phyloP scores from a whole-genome alignment of 2,888 invertebrate genomes.

The Andrena marginata region DNA sequence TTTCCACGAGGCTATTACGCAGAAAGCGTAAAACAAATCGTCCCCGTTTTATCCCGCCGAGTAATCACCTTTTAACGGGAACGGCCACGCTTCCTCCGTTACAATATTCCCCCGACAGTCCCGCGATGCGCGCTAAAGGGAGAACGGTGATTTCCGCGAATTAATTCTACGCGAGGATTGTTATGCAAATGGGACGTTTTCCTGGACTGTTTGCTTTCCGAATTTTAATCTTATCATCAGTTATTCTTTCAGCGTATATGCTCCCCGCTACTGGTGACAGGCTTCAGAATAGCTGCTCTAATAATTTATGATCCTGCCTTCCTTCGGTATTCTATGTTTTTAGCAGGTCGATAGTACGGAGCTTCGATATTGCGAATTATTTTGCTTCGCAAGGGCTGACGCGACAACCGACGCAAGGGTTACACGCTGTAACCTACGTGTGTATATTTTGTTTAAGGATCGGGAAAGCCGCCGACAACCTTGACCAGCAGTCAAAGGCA shows the following conservation, averaged over 20 bases:
- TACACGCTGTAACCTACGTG: neutral
- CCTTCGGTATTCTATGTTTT: too few species aligned
- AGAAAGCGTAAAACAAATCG: slow-evolving; percentile 16
- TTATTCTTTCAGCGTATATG: too few species aligned
- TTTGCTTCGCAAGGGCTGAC: neutral
- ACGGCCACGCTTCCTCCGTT: slow-evolving; percentile 4
- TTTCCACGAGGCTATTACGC: slow-evolving; percentile 5
- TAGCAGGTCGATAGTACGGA: too few species aligned
- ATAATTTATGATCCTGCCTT: too few species aligned
- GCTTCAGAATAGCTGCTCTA: too few species aligned
- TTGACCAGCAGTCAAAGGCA: slow-evolving; percentile 60
- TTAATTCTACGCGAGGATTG: slow-evolving; percentile 30
- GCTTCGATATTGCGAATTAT: slow-evolving; percentile 2
- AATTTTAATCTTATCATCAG: too few species aligned
- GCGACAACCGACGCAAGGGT: neutral
- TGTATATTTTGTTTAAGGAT: slow-evolving; percentile 10
- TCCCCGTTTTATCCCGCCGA: slow-evolving; percentile 26
- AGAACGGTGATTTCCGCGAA: neutral
- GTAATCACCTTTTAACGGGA: slow-evolving; percentile 35
- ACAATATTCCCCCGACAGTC: neutral
- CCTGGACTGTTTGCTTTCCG: too few species aligned
- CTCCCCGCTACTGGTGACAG: too few species aligned
- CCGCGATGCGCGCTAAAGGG: neutral
- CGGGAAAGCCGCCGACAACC: slow-evolving; percentile 29
- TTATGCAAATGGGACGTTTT: neutral